Percentiles rank a stretch among this genome's conserved stretches.
Conservation (phyloP, 2,113 vertebrate species). For the Casuarius casuarius region DNA sequence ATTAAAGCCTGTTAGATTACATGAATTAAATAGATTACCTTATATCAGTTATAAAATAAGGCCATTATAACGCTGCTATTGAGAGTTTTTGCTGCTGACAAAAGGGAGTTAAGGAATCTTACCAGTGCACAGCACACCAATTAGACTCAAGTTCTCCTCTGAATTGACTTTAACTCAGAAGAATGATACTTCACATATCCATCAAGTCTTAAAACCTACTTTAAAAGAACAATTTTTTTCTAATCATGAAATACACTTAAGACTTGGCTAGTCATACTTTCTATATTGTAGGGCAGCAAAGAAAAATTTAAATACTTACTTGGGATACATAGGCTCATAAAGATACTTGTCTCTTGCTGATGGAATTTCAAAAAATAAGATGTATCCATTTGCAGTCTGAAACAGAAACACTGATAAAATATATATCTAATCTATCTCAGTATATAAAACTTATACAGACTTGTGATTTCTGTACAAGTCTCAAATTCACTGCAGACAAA, state of each 20-base stretch:
- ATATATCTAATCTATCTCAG: neutral
- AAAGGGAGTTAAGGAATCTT: neutral
- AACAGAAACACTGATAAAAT: conserved; percentile 59
- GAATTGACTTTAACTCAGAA: neutral
- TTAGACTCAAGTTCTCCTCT: neutral
- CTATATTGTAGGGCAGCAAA: neutral
- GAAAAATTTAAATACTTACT: conserved; percentile 81
- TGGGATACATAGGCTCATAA: conserved; percentile 94
- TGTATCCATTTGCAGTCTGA: conserved; percentile 95
- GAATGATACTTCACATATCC: neutral
- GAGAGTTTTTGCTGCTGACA: neutral
- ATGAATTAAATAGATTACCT: neutral
- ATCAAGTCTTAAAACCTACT: neutral
- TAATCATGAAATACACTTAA: neutral
- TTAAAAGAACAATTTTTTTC: neutral
- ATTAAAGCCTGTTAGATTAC: neutral
- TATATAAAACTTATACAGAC: neutral
- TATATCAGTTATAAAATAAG: neutral
- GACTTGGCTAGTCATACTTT: neutral
- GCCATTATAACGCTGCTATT: neutral
- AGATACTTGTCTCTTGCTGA: conserved; percentile 90
- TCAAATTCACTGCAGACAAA: neutral
- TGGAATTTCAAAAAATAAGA: conserved; percentile 92
- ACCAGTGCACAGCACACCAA: neutral
- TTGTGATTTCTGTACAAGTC: neutral